These are phyloP conservation scores for Tympanoctomys barrerae DNA, from an alignment of 2,797 vertebrate genomes.

Conservation along the genomic window DNA sequence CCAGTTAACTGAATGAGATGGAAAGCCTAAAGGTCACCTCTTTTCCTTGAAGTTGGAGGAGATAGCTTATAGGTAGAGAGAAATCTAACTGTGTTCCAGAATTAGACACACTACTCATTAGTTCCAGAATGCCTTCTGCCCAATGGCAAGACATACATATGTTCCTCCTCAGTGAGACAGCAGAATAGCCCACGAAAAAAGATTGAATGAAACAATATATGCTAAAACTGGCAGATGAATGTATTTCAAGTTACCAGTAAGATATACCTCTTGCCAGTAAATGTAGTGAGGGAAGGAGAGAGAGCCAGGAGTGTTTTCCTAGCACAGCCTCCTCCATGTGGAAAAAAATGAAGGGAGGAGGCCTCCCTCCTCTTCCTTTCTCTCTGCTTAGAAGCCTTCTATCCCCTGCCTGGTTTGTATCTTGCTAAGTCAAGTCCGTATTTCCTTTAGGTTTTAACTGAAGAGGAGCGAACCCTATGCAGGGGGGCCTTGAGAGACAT, in stretches of 20 bases:
- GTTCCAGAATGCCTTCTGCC: background rate
- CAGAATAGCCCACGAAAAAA: background rate
- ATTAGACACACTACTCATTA: background rate
- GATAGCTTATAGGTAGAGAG: background rate
- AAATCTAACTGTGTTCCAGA: background rate
- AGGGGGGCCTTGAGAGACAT: slow-evolving; percentile 89
- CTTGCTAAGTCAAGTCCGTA: background rate
- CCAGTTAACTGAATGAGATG: background rate
- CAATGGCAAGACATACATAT: background rate
- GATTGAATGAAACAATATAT: fast-evolving
- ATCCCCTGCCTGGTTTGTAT: background rate
- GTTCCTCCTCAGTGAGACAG: background rate
- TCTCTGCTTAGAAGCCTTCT: background rate
- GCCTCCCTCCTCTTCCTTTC: background rate
- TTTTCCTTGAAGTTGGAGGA: background rate
- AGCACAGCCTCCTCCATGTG: background rate
- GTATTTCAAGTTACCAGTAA: background rate
- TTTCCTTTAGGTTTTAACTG: slow-evolving; percentile 88
- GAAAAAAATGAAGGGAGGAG: background rate
- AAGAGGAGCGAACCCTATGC: slow-evolving; percentile 89
- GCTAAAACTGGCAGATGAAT: background rate
- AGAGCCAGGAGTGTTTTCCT: background rate
- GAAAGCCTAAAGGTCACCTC: background rate
- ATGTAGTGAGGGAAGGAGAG: background rate
- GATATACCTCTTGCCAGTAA: background rate